A percentile compares a stretch with the other conserved stretches of the same genome.
phyloP scores from a whole-genome alignment of 2,888 invertebrate species.

The Cheilosia vernalis region DNA sequence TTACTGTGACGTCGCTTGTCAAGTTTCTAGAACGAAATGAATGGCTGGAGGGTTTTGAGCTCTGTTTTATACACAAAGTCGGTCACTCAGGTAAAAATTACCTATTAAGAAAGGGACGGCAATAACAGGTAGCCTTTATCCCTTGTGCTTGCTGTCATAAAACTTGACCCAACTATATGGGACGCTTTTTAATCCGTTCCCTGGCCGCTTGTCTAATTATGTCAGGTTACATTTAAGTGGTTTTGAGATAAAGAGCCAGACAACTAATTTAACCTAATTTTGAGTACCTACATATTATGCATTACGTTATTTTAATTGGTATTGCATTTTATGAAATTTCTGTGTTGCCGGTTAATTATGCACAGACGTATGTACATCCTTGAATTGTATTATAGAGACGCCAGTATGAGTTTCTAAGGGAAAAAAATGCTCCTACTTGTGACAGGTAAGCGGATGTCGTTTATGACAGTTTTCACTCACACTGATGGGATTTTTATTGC shows the following conservation, averaged over 20 bases:
- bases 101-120: neutral
- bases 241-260: slow-evolving; percentile 8
- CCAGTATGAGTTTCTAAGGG: neutral
- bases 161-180: neutral
- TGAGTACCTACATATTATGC: slow-evolving; percentile 12
- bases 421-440: neutral
- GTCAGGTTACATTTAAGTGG: neutral
- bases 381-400: neutral
- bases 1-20: neutral
- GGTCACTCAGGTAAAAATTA: neutral
- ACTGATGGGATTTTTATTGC: slow-evolving; percentile 36
- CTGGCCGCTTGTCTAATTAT: neutral
- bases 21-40: neutral
- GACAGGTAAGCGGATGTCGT: neutral
- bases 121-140: slow-evolving; percentile 5
- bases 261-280: neutral
- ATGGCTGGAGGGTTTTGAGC: neutral
- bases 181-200: slow-evolving; percentile 3
- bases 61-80: slow-evolving; percentile 6
- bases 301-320: slow-evolving; percentile 29
- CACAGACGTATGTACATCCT: neutral
- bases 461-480: neutral
- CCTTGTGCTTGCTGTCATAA: slow-evolving; percentile 3
- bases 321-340: slow-evolving; percentile 11
- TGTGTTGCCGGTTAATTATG: neutral